Conservation (phyloP, 2,113 vertebrate species). For the Scatophagus argus region DNA sequence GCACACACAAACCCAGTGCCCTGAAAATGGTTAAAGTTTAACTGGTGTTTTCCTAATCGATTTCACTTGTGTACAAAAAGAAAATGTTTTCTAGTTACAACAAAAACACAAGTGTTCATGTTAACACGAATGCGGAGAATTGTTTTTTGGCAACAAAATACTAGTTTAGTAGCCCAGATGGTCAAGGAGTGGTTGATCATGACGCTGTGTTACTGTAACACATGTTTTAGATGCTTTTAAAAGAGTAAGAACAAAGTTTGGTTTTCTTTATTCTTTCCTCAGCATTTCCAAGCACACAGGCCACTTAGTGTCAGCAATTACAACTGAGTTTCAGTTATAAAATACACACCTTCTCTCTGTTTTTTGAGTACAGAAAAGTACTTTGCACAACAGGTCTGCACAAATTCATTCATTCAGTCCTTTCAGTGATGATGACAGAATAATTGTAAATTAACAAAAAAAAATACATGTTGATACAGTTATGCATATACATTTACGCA, state of each 20-base stretch:
- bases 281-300: neutral
- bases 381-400: neutral
- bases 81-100: neutral
- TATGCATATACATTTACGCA: neutral
- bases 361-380: neutral
- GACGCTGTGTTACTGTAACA: conserved; percentile 34
- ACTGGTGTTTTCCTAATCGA: conserved; percentile 16
- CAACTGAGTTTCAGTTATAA: neutral
- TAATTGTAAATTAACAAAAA: neutral
- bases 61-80: neutral
- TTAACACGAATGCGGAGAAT: neutral
- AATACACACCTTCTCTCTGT: neutral
- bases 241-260: neutral
- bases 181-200: conserved; percentile 55
- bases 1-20: conserved; percentile 23
- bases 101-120: neutral
- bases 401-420: neutral
- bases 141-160: conserved; percentile 19
- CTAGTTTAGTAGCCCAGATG: conserved; percentile 20
- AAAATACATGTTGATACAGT: neutral
- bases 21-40: conserved; percentile 41
- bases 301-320: neutral
- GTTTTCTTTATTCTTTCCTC: neutral
- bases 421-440: neutral
- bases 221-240: conserved; percentile 2